Base-by-base conservation (phyloP, 2,113 vertebrate genomes). In the Halcyon malimbica region DNA sequence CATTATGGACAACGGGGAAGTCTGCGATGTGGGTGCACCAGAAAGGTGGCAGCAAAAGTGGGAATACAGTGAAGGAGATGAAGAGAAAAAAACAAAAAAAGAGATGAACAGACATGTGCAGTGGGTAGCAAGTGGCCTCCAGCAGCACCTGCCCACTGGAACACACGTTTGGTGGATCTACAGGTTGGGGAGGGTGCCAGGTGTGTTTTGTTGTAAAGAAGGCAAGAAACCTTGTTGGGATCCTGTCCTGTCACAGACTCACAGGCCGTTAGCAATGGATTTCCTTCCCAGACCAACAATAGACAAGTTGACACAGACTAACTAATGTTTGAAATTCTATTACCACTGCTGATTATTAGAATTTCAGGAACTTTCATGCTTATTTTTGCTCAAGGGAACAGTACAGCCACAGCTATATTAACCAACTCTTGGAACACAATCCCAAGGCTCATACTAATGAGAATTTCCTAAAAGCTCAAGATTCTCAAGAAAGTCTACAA, bases 111-210 rank as follows among this genome's bases (percentile, higher is more conserved):
- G 29, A 86, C 16, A 16, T 26, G 5, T 77, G 25, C 16, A 79
- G 51, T 35, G 60, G 8, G 41, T 81, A 37, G 3, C 4, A 4
- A 3, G 14, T 63, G 41, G 73, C 39, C 8, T 60, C 16, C 59
- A 63, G 50, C 50, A 69, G 29, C 7, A 3, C 31, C 60, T 50
- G 15, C 20, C 46, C 5, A 13, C 26, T 54, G 29, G 18, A 54
- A 62, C 2, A 1, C 18, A 4, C 0, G 6, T 60, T 54, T 67
- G n/a, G 16, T 50, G 53, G 46, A 37, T 37, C 2, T 11, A 20
- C 6, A 60, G 74, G 48, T 73, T 16, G 26, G 53, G 15, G 17
- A 82, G 11, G 5, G 16, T 10, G 11, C n/a, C 0, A 0, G 9
- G 5, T 67, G 10, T 33, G 28, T 75, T 83, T 57, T 59, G 8